These are phyloP conservation scores for Lordiphosa fenestrarum DNA, from an alignment of 2,888 invertebrate genomes.

Conservation along the genomic window DNA sequence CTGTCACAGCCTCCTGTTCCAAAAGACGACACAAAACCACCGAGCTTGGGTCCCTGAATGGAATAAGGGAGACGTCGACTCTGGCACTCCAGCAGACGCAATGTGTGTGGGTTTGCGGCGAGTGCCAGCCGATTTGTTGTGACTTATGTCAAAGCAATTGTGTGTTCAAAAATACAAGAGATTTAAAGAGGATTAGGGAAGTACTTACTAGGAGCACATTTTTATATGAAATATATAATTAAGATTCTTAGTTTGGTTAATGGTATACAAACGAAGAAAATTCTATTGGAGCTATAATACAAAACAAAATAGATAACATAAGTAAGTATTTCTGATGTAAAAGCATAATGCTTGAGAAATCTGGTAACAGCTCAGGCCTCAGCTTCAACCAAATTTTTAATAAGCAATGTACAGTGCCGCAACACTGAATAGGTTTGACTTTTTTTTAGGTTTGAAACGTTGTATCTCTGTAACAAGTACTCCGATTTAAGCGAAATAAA, in stretches of 20 bases:
- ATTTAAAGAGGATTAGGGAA: slow-evolving; percentile 8
- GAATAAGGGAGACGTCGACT: slow-evolving; percentile 1
- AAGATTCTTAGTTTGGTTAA: background rate
- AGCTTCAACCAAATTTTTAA: too few relatives aligned
- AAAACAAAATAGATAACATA: too few relatives aligned
- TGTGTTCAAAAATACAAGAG: slow-evolving; percentile 22
- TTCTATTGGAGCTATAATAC: too few relatives aligned
- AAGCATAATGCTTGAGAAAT: too few relatives aligned
- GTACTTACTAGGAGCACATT: background rate
- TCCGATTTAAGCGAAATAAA: too few relatives aligned
- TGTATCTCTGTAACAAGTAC: too few relatives aligned
- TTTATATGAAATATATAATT: background rate
- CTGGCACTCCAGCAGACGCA: slow-evolving; percentile 30
- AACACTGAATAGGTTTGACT: too few relatives aligned
- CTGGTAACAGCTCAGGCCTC: too few relatives aligned
- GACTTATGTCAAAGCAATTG: slow-evolving; percentile 71
- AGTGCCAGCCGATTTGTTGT: slow-evolving; percentile 72
- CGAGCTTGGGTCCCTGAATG: slow-evolving; percentile 5
- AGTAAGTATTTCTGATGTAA: too few relatives aligned
- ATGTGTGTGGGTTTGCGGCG: slow-evolving; percentile 62
- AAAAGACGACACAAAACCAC: slow-evolving; percentile 12
- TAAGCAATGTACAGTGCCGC: too few relatives aligned
- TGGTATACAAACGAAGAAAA: too few relatives aligned
- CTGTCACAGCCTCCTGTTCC: slow-evolving; percentile 26
- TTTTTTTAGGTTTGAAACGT: too few relatives aligned